Percentiles rank a stretch among this genome's conserved stretches.
Conservation (phyloP, 2,888 invertebrate genomes). For the Dinocampus coccinellae region DNA sequence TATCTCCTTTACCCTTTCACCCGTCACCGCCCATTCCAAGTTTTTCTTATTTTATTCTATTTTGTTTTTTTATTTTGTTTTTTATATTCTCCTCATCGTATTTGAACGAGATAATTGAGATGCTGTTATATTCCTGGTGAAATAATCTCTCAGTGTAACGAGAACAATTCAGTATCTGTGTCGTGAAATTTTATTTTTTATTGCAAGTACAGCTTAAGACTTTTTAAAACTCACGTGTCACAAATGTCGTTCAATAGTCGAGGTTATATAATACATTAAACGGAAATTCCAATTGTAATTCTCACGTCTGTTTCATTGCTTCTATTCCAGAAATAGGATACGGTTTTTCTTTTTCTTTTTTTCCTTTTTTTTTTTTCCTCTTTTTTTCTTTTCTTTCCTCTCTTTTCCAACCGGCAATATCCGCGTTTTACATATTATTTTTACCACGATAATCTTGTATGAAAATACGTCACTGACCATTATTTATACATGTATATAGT, state of each 20-base stretch:
- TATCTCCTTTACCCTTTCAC: slow-evolving; percentile 10
- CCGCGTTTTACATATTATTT: too few relatives aligned
- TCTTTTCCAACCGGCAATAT: too few relatives aligned
- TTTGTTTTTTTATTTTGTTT: too few relatives aligned
- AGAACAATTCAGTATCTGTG: slow-evolving; percentile 39
- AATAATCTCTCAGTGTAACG: slow-evolving; percentile 42
- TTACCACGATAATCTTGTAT: background rate
- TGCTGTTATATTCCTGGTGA: slow-evolving; percentile 36
- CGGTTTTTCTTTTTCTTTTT: slow-evolving; percentile 11
- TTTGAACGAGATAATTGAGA: slow-evolving; percentile 29
- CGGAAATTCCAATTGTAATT: background rate
- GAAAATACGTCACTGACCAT: background rate
- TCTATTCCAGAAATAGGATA: too few relatives aligned
- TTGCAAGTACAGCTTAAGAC: background rate
- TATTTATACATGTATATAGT: background rate
- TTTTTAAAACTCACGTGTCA: slow-evolving; percentile 13
- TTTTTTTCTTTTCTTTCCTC: slow-evolving; percentile 3
- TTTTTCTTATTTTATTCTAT: background rate
- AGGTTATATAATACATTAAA: background rate
- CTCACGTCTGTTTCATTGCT: too few relatives aligned
- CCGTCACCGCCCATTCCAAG: too few relatives aligned
- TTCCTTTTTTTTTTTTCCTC: background rate
- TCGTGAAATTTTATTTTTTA: slow-evolving; percentile 21
- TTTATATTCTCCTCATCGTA: too few relatives aligned
- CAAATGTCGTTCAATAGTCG: slow-evolving; percentile 7